Percentiles rank a stretch among this genome's conserved stretches.
phyloP scores from a whole-genome alignment of 2,888 invertebrate genomes.

The Fragum whitleyi region DNA sequence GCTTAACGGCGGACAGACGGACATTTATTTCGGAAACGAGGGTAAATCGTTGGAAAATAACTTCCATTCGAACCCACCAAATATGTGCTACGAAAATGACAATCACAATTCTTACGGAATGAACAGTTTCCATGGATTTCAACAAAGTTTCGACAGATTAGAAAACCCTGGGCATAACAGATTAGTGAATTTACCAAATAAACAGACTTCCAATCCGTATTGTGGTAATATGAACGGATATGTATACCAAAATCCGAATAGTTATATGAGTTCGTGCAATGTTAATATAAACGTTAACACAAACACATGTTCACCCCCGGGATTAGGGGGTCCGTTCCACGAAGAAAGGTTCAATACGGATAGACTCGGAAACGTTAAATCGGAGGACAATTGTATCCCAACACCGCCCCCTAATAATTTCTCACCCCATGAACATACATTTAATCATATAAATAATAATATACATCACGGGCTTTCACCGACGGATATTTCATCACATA shows the following conservation, averaged over 20 bases:
- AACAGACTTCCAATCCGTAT: slow-evolving; percentile 56
- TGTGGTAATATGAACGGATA: slow-evolving; percentile 55
- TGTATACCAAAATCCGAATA: slow-evolving; percentile 59
- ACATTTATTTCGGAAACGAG: slow-evolving; percentile 67
- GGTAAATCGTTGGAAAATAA: slow-evolving; percentile 63
- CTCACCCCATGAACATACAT: slow-evolving; percentile 65
- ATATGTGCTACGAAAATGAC: slow-evolving; percentile 72
- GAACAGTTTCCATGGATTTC: slow-evolving; percentile 66
- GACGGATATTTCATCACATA: slow-evolving; percentile 55
- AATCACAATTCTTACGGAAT: slow-evolving; percentile 65
- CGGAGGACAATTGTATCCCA: slow-evolving; percentile 70
- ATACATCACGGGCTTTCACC: slow-evolving; percentile 60
- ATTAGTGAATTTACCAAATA: slow-evolving; percentile 65
- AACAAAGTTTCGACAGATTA: slow-evolving; percentile 65
- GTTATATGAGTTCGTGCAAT: slow-evolving; percentile 62
- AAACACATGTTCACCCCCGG: slow-evolving; percentile 47
- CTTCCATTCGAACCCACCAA: slow-evolving; percentile 64
- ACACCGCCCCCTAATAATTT: slow-evolving; percentile 70
- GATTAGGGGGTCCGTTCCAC: slow-evolving; percentile 19
- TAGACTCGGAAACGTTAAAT: slow-evolving; percentile 55
- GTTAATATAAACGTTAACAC: slow-evolving; percentile 41
- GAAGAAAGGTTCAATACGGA: slow-evolving; percentile 14
- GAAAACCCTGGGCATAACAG: slow-evolving; percentile 58
- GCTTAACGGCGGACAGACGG: slow-evolving; percentile 64
- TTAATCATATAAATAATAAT: slow-evolving; percentile 62